Conservation (phyloP, 2,113 vertebrate genomes). For the Pterophyllum scalare region DNA sequence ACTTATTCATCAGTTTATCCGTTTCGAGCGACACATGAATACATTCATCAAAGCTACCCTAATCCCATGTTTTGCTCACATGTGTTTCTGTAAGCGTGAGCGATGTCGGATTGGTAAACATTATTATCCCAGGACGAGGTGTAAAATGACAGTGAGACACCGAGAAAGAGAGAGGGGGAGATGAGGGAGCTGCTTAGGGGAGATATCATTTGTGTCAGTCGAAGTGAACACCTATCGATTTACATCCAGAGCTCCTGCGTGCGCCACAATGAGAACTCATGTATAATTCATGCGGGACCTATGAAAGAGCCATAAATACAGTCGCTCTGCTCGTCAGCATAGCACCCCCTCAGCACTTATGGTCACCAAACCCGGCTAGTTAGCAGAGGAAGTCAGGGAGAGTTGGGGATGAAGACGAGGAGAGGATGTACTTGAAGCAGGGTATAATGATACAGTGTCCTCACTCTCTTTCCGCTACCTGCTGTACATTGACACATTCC, state of each 20-base stretch:
- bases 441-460: background rate
- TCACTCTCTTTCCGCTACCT: background rate
- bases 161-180: background rate
- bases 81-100: conserved; percentile 44
- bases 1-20: conserved; percentile 46
- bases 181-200: conserved; percentile 55
- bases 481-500: background rate
- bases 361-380: conserved; percentile 40
- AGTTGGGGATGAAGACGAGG: background rate
- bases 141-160: conserved; percentile 46
- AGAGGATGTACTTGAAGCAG: background rate
- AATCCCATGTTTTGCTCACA: conserved; percentile 57
- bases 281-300: conserved; percentile 70
- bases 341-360: conserved; percentile 52
- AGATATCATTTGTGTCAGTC: conserved; percentile 65
- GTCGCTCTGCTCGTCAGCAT: conserved; percentile 29
- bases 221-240: conserved; percentile 74
- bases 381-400: conserved; percentile 29
- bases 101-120: conserved; percentile 56
- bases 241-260: conserved; percentile 60
- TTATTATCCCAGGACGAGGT: conserved; percentile 48
- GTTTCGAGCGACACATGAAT: conserved; percentile 31
- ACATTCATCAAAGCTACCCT: conserved; percentile 47
- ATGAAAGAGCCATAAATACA: conserved; percentile 75
- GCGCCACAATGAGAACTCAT: conserved; percentile 58